Evolutionary conservation across 2,797 vertebrate genomes (phyloP), one percentile per base, ranked within the genome.

Genomic region (Perodicticus potto): DNA sequence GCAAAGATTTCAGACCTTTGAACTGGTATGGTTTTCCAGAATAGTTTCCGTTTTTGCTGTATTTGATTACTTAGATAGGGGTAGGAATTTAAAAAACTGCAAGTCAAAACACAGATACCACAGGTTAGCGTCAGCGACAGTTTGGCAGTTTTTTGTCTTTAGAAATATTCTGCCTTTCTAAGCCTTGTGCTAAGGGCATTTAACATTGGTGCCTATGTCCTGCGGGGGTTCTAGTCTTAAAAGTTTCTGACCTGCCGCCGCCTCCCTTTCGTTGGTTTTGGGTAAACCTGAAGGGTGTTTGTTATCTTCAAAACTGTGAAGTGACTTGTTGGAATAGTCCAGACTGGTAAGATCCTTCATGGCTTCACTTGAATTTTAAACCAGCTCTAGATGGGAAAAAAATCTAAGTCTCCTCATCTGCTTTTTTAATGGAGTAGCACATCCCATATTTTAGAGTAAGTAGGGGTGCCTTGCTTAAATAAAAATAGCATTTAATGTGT

Each of bases 381-480:
- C 94, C 96, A 97, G 95, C 88, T 97, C 89, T 92, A 91, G 70
- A 55, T 73, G 93, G 86, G 77, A 84, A 69, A 86, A 78, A 82
- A 78, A 72, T 29, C 27, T 19, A 32, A 86, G 74, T 95, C 90
- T 91, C 49, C 70, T 97, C 81, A 87, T 97, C 86, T 89, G 95
- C 97, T 97, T 97, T 96, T 91, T 86, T 57, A 93, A 32, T 97
- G 95, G 88, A 74, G 81, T 97, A 93, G 94, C 93, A 95, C n/a
- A 96, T 93, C 92, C 80, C 84, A 61, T 96, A 81, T 91, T 95
- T 96, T 97, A 97, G 95, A 94, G 89, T 80, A 95, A 81, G 91
- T 97, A 95, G 97, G 95, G 94, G 91, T 96, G 93, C 95, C 95
- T 97, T 94, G 97, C 96, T 96, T 96, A 95, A 82, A 86, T 94